Conservation (phyloP, 2,888 invertebrate species). For the Chaetogeoica ovagalla region DNA sequence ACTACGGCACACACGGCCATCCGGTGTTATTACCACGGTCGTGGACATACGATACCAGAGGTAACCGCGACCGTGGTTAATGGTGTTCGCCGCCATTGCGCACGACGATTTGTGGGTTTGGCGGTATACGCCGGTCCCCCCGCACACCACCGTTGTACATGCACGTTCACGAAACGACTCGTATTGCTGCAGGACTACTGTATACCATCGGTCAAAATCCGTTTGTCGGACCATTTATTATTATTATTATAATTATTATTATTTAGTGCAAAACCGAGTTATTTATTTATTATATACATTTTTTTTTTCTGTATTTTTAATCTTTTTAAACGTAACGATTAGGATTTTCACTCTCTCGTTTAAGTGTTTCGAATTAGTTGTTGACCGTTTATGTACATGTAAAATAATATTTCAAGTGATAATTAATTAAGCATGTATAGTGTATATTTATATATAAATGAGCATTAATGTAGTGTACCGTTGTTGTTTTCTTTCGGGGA, state of each 20-base stretch:
- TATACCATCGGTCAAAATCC: not conserved
- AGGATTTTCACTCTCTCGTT: not conserved
- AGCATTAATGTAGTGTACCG: not conserved
- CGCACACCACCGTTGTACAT: no score
- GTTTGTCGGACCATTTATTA: slow-evolving; percentile 8
- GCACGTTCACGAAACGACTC: not conserved
- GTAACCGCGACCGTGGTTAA: not conserved
- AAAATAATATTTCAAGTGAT: slow-evolving; percentile 37
- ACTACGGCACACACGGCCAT: no score
- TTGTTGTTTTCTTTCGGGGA: not conserved
- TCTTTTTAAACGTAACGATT: slow-evolving; percentile 12
- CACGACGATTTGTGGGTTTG: no score
- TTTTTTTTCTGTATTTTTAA: slow-evolving; percentile 10
- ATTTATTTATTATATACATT: not conserved
- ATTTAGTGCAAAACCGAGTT: slow-evolving; percentile 22
- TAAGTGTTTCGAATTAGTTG: slow-evolving; percentile 41
- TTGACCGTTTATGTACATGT: slow-evolving; percentile 28
- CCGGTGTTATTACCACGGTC: not conserved
- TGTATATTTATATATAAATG: not conserved
- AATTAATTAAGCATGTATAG: slow-evolving; percentile 33
- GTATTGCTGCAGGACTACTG: not conserved
- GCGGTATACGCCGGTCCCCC: no score
- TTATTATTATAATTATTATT: slow-evolving; percentile 13
- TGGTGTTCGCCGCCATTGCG: no score
- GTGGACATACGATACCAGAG: not conserved